A percentile compares a stretch with the other conserved stretches of the same genome.
phyloP scores from a whole-genome alignment of 2,888 invertebrate species.

The Callimorpha dominula region DNA sequence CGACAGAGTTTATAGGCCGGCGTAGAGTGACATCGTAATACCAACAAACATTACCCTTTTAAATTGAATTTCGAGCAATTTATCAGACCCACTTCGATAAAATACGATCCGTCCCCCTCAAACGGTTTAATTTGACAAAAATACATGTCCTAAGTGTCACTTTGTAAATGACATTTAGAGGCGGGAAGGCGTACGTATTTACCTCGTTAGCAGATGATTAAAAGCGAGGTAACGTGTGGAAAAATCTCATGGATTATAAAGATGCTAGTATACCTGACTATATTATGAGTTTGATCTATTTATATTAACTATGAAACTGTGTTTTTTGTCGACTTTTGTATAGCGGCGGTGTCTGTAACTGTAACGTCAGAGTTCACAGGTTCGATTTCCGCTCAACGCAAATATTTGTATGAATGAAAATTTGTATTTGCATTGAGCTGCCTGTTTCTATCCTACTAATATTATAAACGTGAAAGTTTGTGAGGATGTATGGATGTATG shows the following conservation, averaged over 20 bases:
- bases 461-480: too few species aligned
- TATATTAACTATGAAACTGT: neutral
- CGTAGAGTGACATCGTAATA: slow-evolving; percentile 80
- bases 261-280: neutral
- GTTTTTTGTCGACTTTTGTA: neutral
- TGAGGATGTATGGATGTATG: too few species aligned
- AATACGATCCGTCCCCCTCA: slow-evolving; percentile 12
- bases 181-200: slow-evolving; percentile 23
- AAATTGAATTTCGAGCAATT: slow-evolving; percentile 84
- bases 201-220: slow-evolving; percentile 21
- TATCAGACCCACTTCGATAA: slow-evolving; percentile 62
- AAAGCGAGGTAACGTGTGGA: slow-evolving; percentile 2
- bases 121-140: slow-evolving; percentile 68
- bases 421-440: too few species aligned
- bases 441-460: too few species aligned
- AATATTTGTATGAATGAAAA: neutral
- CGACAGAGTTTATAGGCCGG: slow-evolving; percentile 77
- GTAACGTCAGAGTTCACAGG: neutral
- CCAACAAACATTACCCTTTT: slow-evolving; percentile 85
- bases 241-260: slow-evolving; percentile 11
- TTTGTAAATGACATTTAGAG: slow-evolving; percentile 64
- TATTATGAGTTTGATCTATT: neutral
- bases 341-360: neutral
- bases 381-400: too few species aligned
- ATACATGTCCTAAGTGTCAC: slow-evolving; percentile 62